Evolutionary conservation across 2,113 vertebrate species (phyloP), one percentile per base, ranked within the genome.

Genomic region (Poicephalus gulielmi): DNA sequence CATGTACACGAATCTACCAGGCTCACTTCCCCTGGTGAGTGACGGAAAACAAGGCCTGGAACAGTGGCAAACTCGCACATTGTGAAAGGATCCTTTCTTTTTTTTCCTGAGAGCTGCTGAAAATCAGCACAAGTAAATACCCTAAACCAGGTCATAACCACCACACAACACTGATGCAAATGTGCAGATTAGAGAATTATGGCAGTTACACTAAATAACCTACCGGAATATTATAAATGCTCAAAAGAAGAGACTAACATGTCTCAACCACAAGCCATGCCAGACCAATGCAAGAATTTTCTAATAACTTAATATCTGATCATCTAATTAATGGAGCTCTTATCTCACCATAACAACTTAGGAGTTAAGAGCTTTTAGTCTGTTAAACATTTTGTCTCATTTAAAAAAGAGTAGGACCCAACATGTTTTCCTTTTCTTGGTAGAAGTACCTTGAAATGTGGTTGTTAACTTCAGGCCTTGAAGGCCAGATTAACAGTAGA

Each of bases 381-480:
- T 46, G 43, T 74, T 62, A 68, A 87, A 90, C 17, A 44, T 57
- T 88, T 86, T 63, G 14, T 66, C 74, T 81, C 37, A 69, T 55
- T 92, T 62, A 35, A 73, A 68, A 71, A 53, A 35, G 41, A 92
- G 33, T 25, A 73, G 25, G 64, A 86, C 33, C 47, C 10, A 4
- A 44, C 50, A 88, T 76, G 70, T 67, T 86, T 84, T 76, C 55
- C 20, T 75, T 67, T 85, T 27, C 44, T 79, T 59, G 44, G 55
- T 1, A 68, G 30, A 9, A 0, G 81, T 82, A 47, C 43, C 47
- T 87, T 47, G 71, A 95, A 88, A 75, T n/a, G 55, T 1, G 0
- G 10, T 79, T 93, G 92, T 96, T 96, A 90, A 94, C 69, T 50
- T 71, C 76, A 67, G 59, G 66, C 66, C 87, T 86, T 62, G 55